These are phyloP conservation scores for Arizona elegans DNA, from an alignment of 2,113 vertebrate species.

Conservation along the genomic window DNA sequence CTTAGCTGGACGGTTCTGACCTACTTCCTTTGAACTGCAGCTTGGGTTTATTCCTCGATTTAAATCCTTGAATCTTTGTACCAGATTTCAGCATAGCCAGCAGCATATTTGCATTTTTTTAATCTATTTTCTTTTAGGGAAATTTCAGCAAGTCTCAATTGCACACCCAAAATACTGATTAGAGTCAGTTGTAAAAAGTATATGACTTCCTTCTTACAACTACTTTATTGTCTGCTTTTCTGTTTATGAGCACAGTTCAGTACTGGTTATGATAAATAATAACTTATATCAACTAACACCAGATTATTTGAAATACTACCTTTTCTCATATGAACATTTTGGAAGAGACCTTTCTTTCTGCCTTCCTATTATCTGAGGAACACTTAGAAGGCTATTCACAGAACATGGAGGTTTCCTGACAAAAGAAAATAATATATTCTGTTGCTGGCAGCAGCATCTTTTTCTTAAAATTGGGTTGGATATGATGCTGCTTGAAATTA, in stretches of 20 bases:
- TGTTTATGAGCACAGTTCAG: not conserved
- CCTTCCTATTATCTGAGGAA: not conserved
- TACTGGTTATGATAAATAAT: not conserved
- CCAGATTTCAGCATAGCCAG: not conserved
- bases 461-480: not conserved
- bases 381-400: not conserved
- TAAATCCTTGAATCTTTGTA: not conserved
- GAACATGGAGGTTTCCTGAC: not conserved
- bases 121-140: not conserved
- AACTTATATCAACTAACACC: not conserved
- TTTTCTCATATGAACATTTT: not conserved
- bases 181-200: not conserved
- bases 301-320: not conserved
- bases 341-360: not conserved
- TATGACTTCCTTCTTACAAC: not conserved
- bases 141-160: not conserved
- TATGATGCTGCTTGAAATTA: not conserved
- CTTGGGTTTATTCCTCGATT: not conserved
- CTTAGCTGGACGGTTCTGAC: not conserved
- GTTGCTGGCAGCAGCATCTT: not conserved
- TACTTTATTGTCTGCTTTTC: not conserved
- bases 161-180: not conserved
- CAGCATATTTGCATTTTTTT: not conserved
- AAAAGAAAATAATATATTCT: not conserved
- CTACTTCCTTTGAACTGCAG: not conserved